Conservation (phyloP, 1,140 invertebrate species). For the Manduca sexta region DNA sequence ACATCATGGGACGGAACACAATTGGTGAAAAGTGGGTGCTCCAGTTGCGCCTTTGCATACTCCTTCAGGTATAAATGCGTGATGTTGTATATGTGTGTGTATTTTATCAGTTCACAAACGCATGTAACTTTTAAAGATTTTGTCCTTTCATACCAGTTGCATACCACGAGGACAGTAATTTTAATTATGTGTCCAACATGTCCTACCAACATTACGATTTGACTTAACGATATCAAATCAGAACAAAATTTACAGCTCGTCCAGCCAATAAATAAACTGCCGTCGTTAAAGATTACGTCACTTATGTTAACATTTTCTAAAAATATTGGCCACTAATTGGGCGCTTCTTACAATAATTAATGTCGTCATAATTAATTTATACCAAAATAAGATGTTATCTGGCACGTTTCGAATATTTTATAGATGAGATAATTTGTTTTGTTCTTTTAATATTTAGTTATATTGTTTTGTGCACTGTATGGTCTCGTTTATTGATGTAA, state of each 20-base stretch:
- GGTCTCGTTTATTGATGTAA: too few relatives aligned
- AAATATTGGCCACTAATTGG: constrained; percentile 36
- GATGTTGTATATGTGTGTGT: too few relatives aligned
- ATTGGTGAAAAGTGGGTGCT: too few relatives aligned
- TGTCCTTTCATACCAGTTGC: too few relatives aligned
- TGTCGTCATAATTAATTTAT: constrained; percentile 50
- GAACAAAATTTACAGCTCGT: neutral
- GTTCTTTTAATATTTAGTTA: neutral
- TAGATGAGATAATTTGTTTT: constrained; percentile 55
- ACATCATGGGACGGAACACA: too few relatives aligned
- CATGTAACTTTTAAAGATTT: too few relatives aligned
- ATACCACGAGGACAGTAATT: too few relatives aligned
- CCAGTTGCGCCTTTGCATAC: too few relatives aligned
- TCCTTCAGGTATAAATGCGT: too few relatives aligned
- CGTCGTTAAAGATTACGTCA: neutral
- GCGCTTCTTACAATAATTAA: constrained; percentile 31
- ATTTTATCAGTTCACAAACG: too few relatives aligned
- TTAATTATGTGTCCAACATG: too few relatives aligned
- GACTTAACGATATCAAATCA: neutral
- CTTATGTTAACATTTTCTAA: constrained; percentile 14
- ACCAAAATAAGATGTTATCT: constrained; percentile 38
- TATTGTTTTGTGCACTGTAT: neutral
- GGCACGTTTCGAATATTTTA: constrained; percentile 38
- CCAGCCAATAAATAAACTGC: neutral
- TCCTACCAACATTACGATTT: neutral